These are phyloP conservation scores for Eretmocerus hayati DNA, from an alignment of 2,888 invertebrate species.

Conservation along the genomic window DNA sequence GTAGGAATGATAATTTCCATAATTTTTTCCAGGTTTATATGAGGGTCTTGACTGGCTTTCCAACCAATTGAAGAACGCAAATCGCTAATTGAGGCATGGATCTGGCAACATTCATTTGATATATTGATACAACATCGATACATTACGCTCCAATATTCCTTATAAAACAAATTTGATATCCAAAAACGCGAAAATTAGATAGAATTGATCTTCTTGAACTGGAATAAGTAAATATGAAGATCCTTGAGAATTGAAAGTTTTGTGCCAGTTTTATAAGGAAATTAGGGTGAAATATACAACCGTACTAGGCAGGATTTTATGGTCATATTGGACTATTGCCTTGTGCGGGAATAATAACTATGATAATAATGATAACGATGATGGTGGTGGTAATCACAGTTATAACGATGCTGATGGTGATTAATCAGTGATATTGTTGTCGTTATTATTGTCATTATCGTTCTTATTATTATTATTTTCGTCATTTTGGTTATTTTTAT, in stretches of 20 bases:
- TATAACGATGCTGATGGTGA: no score
- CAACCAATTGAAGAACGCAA: slow-evolving; percentile 97
- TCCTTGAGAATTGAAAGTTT: slow-evolving; percentile 3
- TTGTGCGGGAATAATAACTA: slow-evolving; percentile 37
- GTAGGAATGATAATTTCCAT: no score
- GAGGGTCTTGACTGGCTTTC: slow-evolving; percentile 99
- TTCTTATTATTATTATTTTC: not conserved
- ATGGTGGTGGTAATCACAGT: no score
- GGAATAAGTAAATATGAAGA: slow-evolving; percentile 4
- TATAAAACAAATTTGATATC: slow-evolving; percentile 10
- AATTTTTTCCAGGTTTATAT: no score
- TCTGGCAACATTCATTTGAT: slow-evolving; percentile 39
- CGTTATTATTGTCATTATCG: slow-evolving; percentile 32
- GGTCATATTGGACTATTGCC: slow-evolving; percentile 41
- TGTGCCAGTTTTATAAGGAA: slow-evolving; percentile 13
- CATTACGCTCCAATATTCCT: slow-evolving; percentile 30
- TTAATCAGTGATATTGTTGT: no score
- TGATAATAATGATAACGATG: not conserved
- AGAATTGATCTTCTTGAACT: not conserved
- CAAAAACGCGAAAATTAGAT: slow-evolving; percentile 7
- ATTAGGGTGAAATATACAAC: no score
- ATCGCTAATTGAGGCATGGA: slow-evolving; percentile 64
- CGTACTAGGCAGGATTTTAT: no score
- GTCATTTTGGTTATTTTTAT: no score
- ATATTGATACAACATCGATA: slow-evolving; percentile 36